Evolutionary conservation across 2,888 invertebrate species (phyloP), one percentile per base, ranked within the genome.

Genomic region (Chaitophorus viminalis): DNA sequence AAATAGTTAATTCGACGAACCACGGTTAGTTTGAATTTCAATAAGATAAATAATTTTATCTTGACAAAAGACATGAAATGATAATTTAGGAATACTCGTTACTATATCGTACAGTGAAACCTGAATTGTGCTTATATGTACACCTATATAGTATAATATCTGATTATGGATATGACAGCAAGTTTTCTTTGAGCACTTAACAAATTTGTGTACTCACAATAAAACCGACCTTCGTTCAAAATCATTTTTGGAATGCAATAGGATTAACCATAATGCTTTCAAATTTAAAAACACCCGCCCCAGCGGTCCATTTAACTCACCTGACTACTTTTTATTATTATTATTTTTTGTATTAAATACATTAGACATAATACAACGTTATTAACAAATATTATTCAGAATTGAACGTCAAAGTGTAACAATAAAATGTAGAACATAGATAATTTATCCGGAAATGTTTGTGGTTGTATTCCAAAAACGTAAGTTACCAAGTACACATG

Each of bases 401-500:
- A n/a, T 60, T 25, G 33, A 9, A 21, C 9, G 77, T 31, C 54
- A 77, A 54, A 18, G 21, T 54, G 21, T 5, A 4, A 78, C 60
- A 60, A 78, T 33, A 33, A 8, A n/a, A 54, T 36, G 29, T 74
- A 25, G n/a, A 74, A 54, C 54, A 36, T 60, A n/a, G 4, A 54
- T 74, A n/a, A 82, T 83, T 60, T 21, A 5, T 74, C 36, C 75
- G 65, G 65, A 84, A 76, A 83, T 39, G 25, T 65, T 65, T 76
- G 65, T 17, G 65, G 83, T 65, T 31, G 14, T 39, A 60, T 74
- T 83, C 74, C 39, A 29, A 84, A 84, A 84, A 39, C 75, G 39
- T 76, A 54, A 60, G 36, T 21, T 17, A 29, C 70, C 11, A 65
- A 46, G 25, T 0, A 52, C 25, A 52, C 21, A 14, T 70, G 85